Conservation (phyloP, 2,797 vertebrate species). For the Myiotriccus ornatus region DNA sequence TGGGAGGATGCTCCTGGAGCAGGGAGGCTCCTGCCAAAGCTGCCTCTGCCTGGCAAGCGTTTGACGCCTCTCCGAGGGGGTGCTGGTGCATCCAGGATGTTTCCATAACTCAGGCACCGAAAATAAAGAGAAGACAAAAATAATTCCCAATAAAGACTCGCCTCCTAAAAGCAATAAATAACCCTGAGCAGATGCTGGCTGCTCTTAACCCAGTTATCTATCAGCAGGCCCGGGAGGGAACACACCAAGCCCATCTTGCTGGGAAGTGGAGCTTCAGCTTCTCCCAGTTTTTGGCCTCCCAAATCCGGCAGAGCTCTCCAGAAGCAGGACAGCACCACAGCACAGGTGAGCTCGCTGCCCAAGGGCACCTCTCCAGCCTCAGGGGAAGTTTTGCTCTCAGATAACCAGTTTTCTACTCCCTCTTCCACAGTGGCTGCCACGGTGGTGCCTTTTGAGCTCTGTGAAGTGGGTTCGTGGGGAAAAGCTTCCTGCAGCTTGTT, state of each 20-base stretch:
- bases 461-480: fast-evolving
- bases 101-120: neutral
- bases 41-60: neutral
- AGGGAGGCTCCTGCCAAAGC: neutral
- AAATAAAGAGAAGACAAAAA: slow-evolving; percentile 18
- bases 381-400: neutral
- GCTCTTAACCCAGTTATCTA: neutral
- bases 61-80: neutral
- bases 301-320: neutral
- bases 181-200: slow-evolving; percentile 22
- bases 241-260: neutral
- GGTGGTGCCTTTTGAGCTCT: neutral
- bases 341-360: neutral
- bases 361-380: neutral
- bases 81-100: neutral
- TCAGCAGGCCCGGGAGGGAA: neutral
- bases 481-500: neutral
- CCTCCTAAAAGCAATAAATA: slow-evolving; percentile 13
- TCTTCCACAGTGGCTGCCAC: neutral
- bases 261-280: neutral
- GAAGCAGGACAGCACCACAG: neutral
- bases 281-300: neutral
- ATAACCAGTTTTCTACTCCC: too few relatives aligned
- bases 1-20: neutral
- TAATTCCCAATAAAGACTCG: neutral